Evolutionary conservation across 2,888 invertebrate genomes (phyloP), one percentile per base, ranked within the genome.

Genomic region (Bombylius discolor): DNA sequence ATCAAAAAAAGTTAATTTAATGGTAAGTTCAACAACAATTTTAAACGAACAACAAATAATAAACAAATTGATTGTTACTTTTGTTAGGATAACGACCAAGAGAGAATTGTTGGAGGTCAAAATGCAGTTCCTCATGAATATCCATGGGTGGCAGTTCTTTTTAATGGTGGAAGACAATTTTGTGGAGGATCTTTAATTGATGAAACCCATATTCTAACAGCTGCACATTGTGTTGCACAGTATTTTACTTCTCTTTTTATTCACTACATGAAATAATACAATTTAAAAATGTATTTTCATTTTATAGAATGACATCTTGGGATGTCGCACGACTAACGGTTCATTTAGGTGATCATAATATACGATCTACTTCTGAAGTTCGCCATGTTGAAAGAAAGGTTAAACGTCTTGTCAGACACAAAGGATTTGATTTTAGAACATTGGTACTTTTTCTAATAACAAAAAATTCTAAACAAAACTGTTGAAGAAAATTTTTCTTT

Each of bases 191-290:
- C 90, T 0, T 76, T 92, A 49, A 86, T 92, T 60, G 89, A 91
- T 65, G 81, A 82, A 60, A 74, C 70, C 52, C 90, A 91, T 67
- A 83, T 92, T 51, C 75, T 92, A 13, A 86, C 91, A 4, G 90
- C 91, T 4, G 91, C 92, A 3, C 91, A 92, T 74, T 92, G 92
- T 70, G 88, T 92, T 34, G 89, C 89, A 39, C 87, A 89, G 91
- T 91, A 77, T 81, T 83, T 74, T 56, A 32, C 23, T 23, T 23
- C 23, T 23, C 23, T 23, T 23, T 23, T 23, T 23, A 23, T 23
- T 4, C 32, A 7, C 14, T 36, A 49, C 14, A 53, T 39, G 33
- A 47, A 36, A 47, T 23, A 23, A 23, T 23, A 23, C 23, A 23
- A 23, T 23, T 23, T 23, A 23, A 23, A 23, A 23, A 23, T 23